Evolutionary conservation across 1,140 invertebrate genomes (phyloP), one percentile per base, ranked within the genome.

Genomic region (Tribolium madens): DNA sequence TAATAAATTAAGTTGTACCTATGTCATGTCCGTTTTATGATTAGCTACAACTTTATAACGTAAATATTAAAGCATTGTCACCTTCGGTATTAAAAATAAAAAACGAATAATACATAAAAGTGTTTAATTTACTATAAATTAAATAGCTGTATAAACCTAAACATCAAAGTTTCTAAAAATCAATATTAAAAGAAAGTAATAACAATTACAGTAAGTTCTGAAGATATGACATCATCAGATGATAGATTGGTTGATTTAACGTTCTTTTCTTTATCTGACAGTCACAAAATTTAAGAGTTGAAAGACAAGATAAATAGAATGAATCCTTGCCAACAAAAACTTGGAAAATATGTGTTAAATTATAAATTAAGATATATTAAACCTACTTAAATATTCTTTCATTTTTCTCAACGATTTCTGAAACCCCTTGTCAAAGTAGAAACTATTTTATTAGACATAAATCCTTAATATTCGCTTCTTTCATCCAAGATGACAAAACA

Each of bases 181-280:
- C 52, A 18, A 14, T 13, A n/a, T 26, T 33, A 26, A 64, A n/a
- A 36, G n/a, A 12, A 13, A 64, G n/a, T n/a, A n/a, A 64, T 64
- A 64, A 42, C 2, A 42, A 64, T 64, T 33, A n/a, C 10, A 12
- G n/a, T 6, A 18, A 64, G 21, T 64, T 64, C 4, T 3, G 0
- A n/a, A 14, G n/a, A 33, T 64, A 33, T 33, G 57, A 64, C 57
- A 64, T 13, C 36, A 64, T 50, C 13, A 64, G 21, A 31, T 33
- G 57, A 64, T 64, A 64, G 21, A 64, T 64, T 64, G 57, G 52
- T 6, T n/a, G 52, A 57, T 57, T 57, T 64, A 36, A 64, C 26
- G 26, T 31, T 64, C 36, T 33, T 64, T 64, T 14, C 17, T 64
- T 17, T 57, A 21, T n/a, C 26, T 18, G 57, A 64, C 57, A 33